phyloP scores from a whole-genome alignment of 2,888 invertebrate species.

The Hirtodrosophila duncani region DNA sequence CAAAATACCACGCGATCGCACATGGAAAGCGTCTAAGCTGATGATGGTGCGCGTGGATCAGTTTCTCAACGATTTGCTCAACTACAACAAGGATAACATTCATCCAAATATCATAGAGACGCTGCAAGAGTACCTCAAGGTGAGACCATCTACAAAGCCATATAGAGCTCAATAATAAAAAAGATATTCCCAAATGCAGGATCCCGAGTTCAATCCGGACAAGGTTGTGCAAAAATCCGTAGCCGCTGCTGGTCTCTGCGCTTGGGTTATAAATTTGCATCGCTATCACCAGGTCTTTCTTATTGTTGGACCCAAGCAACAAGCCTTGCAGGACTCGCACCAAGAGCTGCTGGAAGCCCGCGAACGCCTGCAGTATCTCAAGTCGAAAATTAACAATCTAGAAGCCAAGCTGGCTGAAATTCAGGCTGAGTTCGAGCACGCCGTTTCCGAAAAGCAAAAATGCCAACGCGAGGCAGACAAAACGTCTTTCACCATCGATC shows the following conservation, averaged over 20 bases:
- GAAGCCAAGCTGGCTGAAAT: conserved; percentile 88
- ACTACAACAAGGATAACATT: conserved; percentile 96
- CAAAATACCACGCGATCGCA: conserved; percentile 92
- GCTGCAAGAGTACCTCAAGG: conserved; percentile 78
- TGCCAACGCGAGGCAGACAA: conserved; percentile 96
- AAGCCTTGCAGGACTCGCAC: conserved; percentile 92
- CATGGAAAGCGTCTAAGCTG: conserved; percentile 94
- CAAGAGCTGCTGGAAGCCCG: conserved; percentile 90
- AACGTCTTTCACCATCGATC: conserved; percentile 91
- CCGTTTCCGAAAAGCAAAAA: conserved; percentile 90
- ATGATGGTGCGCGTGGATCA: conserved; percentile 95
- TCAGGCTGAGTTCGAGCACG: conserved; percentile 91
- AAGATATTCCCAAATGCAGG: too few relatives aligned
- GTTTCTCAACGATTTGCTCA: conserved; percentile 89
- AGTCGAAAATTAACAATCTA: conserved; percentile 82
- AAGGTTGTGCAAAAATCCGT: conserved; percentile 91
- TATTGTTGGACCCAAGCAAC: conserved; percentile 94
- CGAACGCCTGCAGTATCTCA: conserved; percentile 87
- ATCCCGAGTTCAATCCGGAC: conserved; percentile 91
- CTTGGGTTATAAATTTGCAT: conserved; percentile 96
- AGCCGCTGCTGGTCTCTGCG: conserved; percentile 95
- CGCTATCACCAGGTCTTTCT: conserved; percentile 94
- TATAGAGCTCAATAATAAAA: too few relatives aligned
- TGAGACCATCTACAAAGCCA: too few relatives aligned
- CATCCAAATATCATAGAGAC: conserved; percentile 92